phyloP scores from a whole-genome alignment of 1,140 invertebrate genomes.

The Matsumurasca onukii region DNA sequence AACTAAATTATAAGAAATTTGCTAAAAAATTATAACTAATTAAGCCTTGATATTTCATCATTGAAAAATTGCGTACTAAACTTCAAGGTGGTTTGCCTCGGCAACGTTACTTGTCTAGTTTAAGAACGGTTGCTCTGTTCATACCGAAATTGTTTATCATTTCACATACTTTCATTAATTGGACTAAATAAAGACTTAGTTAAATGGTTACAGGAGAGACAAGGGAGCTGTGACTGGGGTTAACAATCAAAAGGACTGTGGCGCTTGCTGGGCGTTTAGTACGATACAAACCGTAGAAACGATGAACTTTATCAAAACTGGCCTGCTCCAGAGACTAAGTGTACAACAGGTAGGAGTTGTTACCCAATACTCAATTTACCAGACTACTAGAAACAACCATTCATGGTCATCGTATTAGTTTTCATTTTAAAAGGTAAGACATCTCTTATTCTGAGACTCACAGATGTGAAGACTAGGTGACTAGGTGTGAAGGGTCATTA shows the following conservation, averaged over 20 bases:
- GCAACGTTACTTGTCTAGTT: neutral
- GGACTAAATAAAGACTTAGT: neutral
- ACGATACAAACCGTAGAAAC: conserved; percentile 74
- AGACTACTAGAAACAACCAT: too few relatives aligned
- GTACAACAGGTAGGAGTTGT: conserved; percentile 63
- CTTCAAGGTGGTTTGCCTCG: neutral
- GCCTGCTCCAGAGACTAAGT: conserved; percentile 62
- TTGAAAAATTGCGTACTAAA: neutral
- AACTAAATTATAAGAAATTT: neutral
- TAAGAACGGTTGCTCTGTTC: neutral
- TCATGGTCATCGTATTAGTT: too few relatives aligned
- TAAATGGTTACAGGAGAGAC: conserved; percentile 57
- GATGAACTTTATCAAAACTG: conserved; percentile 70
- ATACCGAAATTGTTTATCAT: neutral
- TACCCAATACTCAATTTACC: neutral
- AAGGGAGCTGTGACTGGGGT: conserved; percentile 68
- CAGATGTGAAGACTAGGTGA: too few relatives aligned
- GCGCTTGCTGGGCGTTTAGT: conserved; percentile 88
- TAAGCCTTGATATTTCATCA: neutral
- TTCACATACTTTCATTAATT: neutral
- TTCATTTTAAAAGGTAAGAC: too few relatives aligned
- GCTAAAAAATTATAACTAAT: neutral
- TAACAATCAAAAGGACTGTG: conserved; percentile 74
- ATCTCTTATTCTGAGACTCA: too few relatives aligned
- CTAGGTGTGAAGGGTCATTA: neutral